Evolutionary conservation across 2,888 invertebrate genomes (phyloP).

Genomic region (Trisateles emortualis): DNA sequence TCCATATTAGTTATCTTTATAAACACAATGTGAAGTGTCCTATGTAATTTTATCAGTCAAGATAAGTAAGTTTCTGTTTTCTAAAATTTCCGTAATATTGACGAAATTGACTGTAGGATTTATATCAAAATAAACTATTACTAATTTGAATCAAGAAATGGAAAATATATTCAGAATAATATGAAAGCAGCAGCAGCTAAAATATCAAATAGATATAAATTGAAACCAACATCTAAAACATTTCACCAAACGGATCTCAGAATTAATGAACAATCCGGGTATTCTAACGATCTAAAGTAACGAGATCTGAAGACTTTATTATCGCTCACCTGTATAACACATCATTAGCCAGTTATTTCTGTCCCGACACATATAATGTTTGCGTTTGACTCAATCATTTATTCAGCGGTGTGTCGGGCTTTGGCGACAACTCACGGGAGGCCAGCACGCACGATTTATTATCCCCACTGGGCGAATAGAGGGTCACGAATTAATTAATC

Average conservation of each 20-base stretch:
- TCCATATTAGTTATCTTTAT: background rate
- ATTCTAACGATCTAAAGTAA: conserved; percentile 75
- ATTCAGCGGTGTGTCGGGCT: conserved; percentile 72
- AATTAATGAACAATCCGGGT: conserved; percentile 60
- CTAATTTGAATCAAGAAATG: background rate
- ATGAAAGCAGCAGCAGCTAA: conserved; percentile 28
- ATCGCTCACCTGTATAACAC: conserved; percentile 81
- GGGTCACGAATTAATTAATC: conserved; percentile 83
- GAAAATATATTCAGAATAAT: conserved; percentile 12
- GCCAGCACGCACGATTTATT: conserved; percentile 83
- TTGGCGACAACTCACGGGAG: conserved; percentile 84
- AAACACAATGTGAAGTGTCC: background rate
- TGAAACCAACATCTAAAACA: conserved; percentile 18
- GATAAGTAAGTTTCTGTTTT: too few relatives aligned
- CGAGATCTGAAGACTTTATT: conserved; percentile 81
- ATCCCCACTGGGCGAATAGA: conserved; percentile 74
- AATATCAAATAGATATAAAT: conserved; percentile 32
- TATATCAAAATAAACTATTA: too few relatives aligned
- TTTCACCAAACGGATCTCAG: conserved; percentile 48
- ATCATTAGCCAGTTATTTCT: conserved; percentile 83
- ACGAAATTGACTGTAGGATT: too few relatives aligned
- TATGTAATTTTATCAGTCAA: background rate
- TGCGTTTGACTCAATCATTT: conserved; percentile 82
- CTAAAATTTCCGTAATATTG: background rate
- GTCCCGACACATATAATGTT: conserved; percentile 77